These are phyloP conservation scores for Muscicapa comitata DNA, from an alignment of 2,797 vertebrate species.

Conservation along the genomic window DNA sequence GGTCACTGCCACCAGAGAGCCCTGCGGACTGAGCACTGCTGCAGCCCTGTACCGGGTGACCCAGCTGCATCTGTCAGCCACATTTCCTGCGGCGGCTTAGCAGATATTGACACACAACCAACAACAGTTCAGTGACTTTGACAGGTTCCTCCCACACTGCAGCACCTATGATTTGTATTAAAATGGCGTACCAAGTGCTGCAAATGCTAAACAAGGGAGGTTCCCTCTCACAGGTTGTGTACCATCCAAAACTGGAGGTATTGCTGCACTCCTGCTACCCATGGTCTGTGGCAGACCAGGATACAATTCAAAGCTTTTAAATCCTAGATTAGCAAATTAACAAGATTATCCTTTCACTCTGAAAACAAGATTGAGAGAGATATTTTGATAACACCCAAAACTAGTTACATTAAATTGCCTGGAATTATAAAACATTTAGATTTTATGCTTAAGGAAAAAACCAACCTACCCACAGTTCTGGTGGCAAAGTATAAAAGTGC, in stretches of 20 bases:
- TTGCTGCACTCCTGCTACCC: rapidly evolving
- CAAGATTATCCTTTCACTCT: constrained; percentile 35
- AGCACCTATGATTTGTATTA: background rate
- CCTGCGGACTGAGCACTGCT: rapidly evolving
- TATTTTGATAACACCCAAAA: background rate
- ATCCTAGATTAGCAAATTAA: background rate
- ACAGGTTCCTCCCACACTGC: background rate
- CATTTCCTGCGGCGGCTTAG: background rate
- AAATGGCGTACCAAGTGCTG: background rate
- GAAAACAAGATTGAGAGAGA: constrained; percentile 11
- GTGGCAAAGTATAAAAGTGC: background rate
- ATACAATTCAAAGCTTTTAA: background rate
- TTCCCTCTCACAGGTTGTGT: background rate
- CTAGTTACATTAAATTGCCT: background rate
- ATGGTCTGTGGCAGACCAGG: rapidly evolving
- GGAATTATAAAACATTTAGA: background rate
- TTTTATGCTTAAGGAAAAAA: background rate
- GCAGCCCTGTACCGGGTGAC: background rate
- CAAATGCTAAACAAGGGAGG: background rate
- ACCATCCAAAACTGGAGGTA: background rate
- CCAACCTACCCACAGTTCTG: background rate
- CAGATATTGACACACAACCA: background rate
- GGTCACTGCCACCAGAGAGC: background rate
- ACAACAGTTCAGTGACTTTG: background rate
- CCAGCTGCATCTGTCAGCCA: background rate